Evolutionary conservation across 2,113 vertebrate species (phyloP), one percentile per base, ranked within the genome.

Genomic region (Symphodus melops): DNA sequence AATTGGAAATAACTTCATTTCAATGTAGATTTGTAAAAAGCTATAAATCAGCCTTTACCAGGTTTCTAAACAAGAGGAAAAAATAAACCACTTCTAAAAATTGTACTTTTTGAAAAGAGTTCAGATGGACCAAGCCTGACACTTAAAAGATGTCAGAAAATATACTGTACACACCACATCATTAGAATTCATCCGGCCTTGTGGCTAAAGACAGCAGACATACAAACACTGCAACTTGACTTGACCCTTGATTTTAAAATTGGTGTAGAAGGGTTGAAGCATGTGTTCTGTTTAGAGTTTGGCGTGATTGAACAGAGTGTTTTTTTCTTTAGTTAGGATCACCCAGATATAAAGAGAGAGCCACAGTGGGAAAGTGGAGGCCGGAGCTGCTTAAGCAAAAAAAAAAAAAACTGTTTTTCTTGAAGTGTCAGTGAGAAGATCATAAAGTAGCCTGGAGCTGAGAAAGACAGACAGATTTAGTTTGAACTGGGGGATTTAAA

Each of bases 401-500:
- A 28, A 36, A 36, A 58, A 49, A 3, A 63, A 61, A 46, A 42
- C 23, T 14, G 64, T 72, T 85, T 85, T 75, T 75, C 82, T 83
- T 75, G 20, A 78, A 86, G 76, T 79, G 83, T 86, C 75, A 80
- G 86, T 57, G 75, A 90, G 82, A 89, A 84, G 86, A 90, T 88
- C 85, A 85, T 66, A 75, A 80, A 85, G 72, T 76, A 72, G 86
- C 89, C 88, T 57, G 77, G 68, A 85, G 89, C 87, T 65, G 53
- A 75, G 53, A 49, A 49, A 86, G 86, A 86, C 79, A 84, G 79
- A 79, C 86, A 84, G 79, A 79, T 75, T 77, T 71, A 81, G 74
- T 91, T 90, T 89, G 86, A 88, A 86, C 68, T 59, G 74, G 80
- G 79, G 79, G 81, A 86, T 89, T 88, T 88, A 87, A 92, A 89